These are phyloP conservation scores for Calephelis nemesis DNA, from an alignment of 1,140 invertebrate species.

Conservation along the genomic window DNA sequence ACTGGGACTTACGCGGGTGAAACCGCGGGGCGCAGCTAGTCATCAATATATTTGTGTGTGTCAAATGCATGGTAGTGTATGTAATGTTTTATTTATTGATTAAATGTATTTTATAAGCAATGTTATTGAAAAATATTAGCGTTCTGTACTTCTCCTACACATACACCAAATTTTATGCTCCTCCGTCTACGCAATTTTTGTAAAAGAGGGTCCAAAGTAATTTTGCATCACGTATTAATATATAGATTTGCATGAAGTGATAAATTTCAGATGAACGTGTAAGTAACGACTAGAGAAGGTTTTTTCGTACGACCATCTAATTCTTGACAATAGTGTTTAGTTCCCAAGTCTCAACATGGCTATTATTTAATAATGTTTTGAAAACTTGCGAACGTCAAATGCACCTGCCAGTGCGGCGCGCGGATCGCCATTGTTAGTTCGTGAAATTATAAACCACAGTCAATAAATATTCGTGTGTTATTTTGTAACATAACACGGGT, in stretches of 20 bases:
- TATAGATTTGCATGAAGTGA: not conserved
- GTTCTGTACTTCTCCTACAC: no score
- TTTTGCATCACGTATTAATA: no score
- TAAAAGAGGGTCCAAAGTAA: no score
- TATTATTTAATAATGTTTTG: conserved; percentile 30
- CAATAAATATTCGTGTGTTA: not conserved
- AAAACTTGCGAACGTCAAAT: conserved; percentile 29
- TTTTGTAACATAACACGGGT: not conserved
- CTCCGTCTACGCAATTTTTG: no score
- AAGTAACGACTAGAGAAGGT: not conserved
- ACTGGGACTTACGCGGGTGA: no score
- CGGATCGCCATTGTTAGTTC: conserved; percentile 33
- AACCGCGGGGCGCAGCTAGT: no score
- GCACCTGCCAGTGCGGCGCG: conserved; percentile 29
- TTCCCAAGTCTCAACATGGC: not conserved
- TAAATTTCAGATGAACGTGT: not conserved
- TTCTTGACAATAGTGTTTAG: conserved; percentile 25
- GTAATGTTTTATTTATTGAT: no score
- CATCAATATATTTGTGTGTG: no score
- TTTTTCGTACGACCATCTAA: conserved; percentile 3
- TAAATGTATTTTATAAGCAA: no score
- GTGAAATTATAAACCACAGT: conserved; percentile 15
- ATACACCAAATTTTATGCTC: no score
- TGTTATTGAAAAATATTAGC: no score
- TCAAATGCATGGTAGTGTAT: no score